These are phyloP conservation scores for Eupeodes luniger DNA, from an alignment of 2,888 invertebrate species.

Conservation along the genomic window DNA sequence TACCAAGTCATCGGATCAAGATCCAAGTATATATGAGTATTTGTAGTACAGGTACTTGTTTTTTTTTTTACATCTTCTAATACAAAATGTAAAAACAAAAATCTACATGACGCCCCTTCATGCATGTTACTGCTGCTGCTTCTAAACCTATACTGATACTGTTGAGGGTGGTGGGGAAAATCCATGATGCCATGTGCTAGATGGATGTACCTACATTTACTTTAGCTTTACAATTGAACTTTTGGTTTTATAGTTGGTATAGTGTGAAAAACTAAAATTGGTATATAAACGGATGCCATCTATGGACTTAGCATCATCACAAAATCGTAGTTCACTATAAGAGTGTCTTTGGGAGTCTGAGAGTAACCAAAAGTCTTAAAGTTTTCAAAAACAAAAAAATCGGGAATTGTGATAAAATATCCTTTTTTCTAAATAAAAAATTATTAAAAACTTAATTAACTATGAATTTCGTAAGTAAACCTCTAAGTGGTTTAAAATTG, in stretches of 20 bases:
- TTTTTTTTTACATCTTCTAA: slow-evolving; percentile 36
- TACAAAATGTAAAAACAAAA: slow-evolving; percentile 43
- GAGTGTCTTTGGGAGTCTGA: slow-evolving; percentile 46
- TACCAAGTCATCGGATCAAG: slow-evolving; percentile 71
- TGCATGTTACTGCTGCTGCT: slow-evolving; percentile 27
- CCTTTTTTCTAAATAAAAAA: slow-evolving; percentile 29
- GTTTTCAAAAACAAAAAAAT: not conserved
- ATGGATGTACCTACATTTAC: slow-evolving; percentile 5
- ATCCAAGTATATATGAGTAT: slow-evolving; percentile 17
- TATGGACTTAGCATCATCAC: slow-evolving; percentile 74
- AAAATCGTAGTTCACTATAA: slow-evolving; percentile 60
- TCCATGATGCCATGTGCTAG: slow-evolving; percentile 22
- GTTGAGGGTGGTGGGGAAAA: slow-evolving; percentile 32
- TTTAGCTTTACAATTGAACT: slow-evolving; percentile 70
- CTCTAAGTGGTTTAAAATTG: slow-evolving; percentile 3
- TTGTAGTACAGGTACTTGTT: slow-evolving; percentile 39
- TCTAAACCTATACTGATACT: not conserved
- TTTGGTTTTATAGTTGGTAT: slow-evolving; percentile 56
- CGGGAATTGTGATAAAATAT: slow-evolving; percentile 52
- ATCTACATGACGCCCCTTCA: slow-evolving; percentile 70
- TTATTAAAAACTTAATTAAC: slow-evolving; percentile 32
- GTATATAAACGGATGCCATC: slow-evolving; percentile 75
- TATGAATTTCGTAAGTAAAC: slow-evolving; percentile 74
- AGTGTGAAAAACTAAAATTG: slow-evolving; percentile 70
- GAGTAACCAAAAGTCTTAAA: slow-evolving; percentile 18